Percentiles rank a stretch among this genome's conserved stretches.
phyloP scores from a whole-genome alignment of 2,113 vertebrate genomes.

The Stigmatopora nigra region DNA sequence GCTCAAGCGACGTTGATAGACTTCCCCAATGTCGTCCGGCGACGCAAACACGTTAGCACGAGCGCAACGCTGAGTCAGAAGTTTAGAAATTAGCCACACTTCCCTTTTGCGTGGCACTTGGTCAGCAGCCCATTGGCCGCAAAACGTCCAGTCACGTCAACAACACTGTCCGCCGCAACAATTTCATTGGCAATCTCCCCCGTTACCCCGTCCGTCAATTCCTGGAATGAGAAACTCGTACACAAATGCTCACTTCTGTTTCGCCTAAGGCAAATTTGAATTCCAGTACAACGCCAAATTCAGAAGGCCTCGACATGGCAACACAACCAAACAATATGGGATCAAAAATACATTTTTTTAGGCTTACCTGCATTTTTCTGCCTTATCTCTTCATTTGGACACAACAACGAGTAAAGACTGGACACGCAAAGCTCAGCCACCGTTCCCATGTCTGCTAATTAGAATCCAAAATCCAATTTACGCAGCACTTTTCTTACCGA shows the following conservation, averaged over 20 bases:
- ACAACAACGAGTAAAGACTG: constrained; percentile 81
- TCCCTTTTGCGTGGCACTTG: constrained; percentile 24
- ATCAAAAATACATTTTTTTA: neutral
- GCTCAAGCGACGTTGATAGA: constrained; percentile 12
- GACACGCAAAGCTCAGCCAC: constrained; percentile 82
- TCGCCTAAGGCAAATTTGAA: too few species aligned
- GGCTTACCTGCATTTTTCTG: constrained; percentile 66
- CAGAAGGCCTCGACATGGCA: too few species aligned
- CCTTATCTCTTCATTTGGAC: constrained; percentile 58
- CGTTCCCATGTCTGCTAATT: constrained; percentile 70
- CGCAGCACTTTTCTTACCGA: neutral
- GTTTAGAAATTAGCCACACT: constrained; percentile 50
- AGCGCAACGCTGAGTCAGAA: constrained; percentile 43
- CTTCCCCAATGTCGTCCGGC: constrained; percentile 8
- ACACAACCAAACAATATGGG: too few species aligned
- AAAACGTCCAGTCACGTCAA: constrained; percentile 31
- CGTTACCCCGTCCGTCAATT: too few species aligned
- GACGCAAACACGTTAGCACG: neutral
- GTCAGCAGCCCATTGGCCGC: constrained; percentile 51
- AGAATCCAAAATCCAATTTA: neutral
- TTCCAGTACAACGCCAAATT: too few species aligned
- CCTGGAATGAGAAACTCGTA: too few species aligned
- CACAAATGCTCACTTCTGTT: too few species aligned
- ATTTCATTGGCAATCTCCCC: neutral
- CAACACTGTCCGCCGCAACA: constrained; percentile 22